Percentiles rank a stretch among this genome's conserved stretches.
Conservation (phyloP, 2,113 vertebrate genomes). For the Semicossyphus pulcher region DNA sequence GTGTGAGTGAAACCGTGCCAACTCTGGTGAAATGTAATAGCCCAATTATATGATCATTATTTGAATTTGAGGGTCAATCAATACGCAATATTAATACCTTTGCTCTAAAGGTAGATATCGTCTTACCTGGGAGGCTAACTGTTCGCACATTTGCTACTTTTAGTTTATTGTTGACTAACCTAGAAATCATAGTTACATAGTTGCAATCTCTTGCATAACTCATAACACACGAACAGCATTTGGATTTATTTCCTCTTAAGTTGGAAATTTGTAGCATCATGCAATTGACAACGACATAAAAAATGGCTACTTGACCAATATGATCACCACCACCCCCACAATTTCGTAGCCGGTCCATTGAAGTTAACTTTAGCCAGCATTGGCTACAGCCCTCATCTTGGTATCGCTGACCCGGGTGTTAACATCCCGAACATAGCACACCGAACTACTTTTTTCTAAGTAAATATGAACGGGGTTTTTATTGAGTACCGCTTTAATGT, state of each 20-base stretch:
- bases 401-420: constrained; percentile 45
- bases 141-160: not conserved
- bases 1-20: not conserved
- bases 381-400: constrained; percentile 45
- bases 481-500: not conserved
- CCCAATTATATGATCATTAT: rapidly evolving
- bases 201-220: constrained; percentile 20
- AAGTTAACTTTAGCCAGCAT: constrained; percentile 53
- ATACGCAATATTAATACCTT: not conserved
- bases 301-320: constrained; percentile 77
- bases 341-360: constrained; percentile 51
- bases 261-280: constrained; percentile 56
- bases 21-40: not conserved
- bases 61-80: rapidly evolving
- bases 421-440: constrained; percentile 41
- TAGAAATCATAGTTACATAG: not conserved
- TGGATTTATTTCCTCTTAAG: constrained; percentile 29
- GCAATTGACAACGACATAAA: constrained; percentile 70
- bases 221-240: not conserved
- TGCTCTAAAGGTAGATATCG: constrained; percentile 4
- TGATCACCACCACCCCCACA: constrained; percentile 67
- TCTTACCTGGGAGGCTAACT: constrained; percentile 39
- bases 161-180: constrained; percentile 19
- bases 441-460: not conserved
- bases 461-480: not conserved